These are phyloP conservation scores for Amblyjoppa proteus DNA, from an alignment of 2,888 invertebrate species.

Conservation along the genomic window DNA sequence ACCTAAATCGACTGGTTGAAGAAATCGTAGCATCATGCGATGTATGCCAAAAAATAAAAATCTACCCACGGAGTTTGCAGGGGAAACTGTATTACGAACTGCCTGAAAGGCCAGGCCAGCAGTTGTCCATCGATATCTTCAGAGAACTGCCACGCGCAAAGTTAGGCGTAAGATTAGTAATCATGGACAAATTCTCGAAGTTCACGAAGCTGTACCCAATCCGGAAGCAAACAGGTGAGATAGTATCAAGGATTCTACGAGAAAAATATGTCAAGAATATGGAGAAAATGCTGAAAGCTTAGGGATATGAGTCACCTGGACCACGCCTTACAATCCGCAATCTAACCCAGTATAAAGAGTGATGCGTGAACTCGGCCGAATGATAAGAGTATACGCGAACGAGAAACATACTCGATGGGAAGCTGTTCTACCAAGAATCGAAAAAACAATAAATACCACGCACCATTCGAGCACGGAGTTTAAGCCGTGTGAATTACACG, in stretches of 20 bases:
- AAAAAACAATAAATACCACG: background rate
- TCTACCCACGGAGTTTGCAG: background rate
- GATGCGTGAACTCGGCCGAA: conserved; percentile 37
- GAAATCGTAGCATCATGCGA: conserved; percentile 11
- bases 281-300: background rate
- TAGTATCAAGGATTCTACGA: background rate
- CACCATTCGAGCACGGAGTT: conserved; percentile 20
- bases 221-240: background rate
- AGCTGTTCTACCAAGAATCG: background rate
- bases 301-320: conserved; percentile 5
- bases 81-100: conserved; percentile 12
- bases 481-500: background rate
- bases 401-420: background rate
- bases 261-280: conserved; percentile 3
- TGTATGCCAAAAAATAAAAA: conserved; percentile 21
- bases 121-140: conserved; percentile 24
- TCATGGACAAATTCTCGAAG: conserved; percentile 35
- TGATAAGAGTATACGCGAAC: background rate
- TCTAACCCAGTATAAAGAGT: conserved; percentile 44
- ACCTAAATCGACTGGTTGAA: background rate
- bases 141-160: conserved; percentile 22
- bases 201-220: conserved; percentile 33
- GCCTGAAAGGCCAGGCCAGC: background rate
- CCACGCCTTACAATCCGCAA: conserved; percentile 48
- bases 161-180: conserved; percentile 23